phyloP scores from a whole-genome alignment of 1,140 invertebrate species.

The Drosophila pectinifera region DNA sequence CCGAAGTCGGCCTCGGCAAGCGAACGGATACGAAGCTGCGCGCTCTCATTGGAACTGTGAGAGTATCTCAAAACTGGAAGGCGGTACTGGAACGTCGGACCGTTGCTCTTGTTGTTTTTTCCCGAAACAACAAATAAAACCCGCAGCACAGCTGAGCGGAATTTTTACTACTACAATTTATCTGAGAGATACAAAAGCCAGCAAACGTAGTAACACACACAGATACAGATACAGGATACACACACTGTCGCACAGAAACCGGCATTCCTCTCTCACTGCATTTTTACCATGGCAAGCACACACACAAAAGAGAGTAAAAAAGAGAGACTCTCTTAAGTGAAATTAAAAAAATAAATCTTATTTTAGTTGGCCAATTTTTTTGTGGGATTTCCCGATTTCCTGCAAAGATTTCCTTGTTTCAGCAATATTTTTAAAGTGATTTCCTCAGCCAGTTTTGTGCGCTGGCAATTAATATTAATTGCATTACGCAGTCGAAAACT shows the following conservation, averaged over 20 bases:
- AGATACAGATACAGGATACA: background rate
- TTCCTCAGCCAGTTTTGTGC: slow-evolving; percentile 5
- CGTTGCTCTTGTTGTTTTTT: slow-evolving; percentile 30
- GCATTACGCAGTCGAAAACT: slow-evolving; percentile 15
- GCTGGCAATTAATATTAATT: slow-evolving; percentile 16
- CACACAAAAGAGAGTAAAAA: slow-evolving; percentile 3
- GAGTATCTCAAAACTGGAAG: slow-evolving; percentile 42
- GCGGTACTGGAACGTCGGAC: slow-evolving; percentile 37
- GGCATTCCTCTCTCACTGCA: slow-evolving; percentile 55
- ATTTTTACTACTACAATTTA: slow-evolving; percentile 72
- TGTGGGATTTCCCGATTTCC: slow-evolving; percentile 34
- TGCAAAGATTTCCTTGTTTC: slow-evolving; percentile 17
- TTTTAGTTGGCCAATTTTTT: background rate
- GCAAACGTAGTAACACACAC: slow-evolving; percentile 46
- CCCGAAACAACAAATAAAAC: slow-evolving; percentile 24
- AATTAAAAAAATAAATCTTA: background rate
- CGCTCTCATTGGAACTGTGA: slow-evolving; percentile 36
- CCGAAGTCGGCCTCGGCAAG: slow-evolving; percentile 4
- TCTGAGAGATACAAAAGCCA: slow-evolving; percentile 66
- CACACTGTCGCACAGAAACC: slow-evolving; percentile 44
- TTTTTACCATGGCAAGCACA: slow-evolving; percentile 3
- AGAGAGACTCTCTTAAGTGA: slow-evolving; percentile 26
- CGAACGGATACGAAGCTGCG: slow-evolving; percentile 26
- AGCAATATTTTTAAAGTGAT: slow-evolving; percentile 8
- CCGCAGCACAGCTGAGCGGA: slow-evolving; percentile 72